phyloP scores from a whole-genome alignment of 2,888 invertebrate species.

The Ophioninae sp. region DNA sequence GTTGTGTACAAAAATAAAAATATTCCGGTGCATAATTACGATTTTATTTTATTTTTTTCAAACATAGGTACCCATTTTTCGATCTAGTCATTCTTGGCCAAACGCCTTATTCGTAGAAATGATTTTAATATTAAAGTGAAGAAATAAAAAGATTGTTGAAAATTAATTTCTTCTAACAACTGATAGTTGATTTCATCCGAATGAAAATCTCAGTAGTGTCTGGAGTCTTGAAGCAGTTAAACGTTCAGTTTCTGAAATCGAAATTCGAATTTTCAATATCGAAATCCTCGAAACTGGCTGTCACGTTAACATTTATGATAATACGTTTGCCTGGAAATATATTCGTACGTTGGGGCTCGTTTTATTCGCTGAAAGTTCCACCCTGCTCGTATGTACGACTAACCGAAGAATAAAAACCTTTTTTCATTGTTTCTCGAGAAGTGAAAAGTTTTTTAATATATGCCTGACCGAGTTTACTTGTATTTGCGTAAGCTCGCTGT shows the following conservation, averaged over 20 bases:
- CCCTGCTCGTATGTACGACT: not conserved
- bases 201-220: not conserved
- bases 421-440: slow-evolving; percentile 9
- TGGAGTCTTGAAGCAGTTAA: not conserved
- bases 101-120: too few species aligned
- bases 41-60: too few species aligned
- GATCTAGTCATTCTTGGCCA: too few species aligned
- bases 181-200: not conserved
- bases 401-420: not conserved
- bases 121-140: too few species aligned
- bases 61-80: too few species aligned
- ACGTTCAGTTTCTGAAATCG: not conserved
- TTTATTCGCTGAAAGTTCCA: not conserved
- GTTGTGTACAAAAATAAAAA: too few species aligned
- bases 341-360: not conserved
- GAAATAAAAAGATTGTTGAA: too few species aligned
- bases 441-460: slow-evolving; percentile 71
- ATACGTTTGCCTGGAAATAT: not conserved
- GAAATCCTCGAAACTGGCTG: not conserved
- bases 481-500: slow-evolving; percentile 22
- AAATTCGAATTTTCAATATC: too few species aligned
- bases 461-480: slow-evolving; percentile 2
- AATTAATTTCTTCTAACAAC: too few species aligned
- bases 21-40: too few species aligned
- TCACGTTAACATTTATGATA: not conserved